These are phyloP conservation scores for Onychomys leucogaster DNA, from an alignment of 2,797 vertebrate genomes.

Conservation along the genomic window DNA sequence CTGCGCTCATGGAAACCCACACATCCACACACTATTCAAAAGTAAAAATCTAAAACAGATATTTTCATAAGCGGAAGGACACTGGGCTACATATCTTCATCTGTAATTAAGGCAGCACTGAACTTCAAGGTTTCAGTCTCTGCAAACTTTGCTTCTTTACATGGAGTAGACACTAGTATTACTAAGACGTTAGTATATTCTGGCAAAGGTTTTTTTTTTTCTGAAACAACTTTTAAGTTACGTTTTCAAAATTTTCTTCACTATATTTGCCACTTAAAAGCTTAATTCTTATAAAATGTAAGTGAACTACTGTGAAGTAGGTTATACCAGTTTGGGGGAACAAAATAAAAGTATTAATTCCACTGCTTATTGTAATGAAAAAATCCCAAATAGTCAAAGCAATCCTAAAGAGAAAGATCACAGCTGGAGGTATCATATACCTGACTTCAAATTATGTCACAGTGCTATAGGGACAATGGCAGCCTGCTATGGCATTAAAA, in stretches of 20 bases:
- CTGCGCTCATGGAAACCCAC: neutral
- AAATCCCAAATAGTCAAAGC: neutral
- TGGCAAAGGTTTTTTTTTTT: neutral
- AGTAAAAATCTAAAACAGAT: neutral
- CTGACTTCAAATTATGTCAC: neutral
- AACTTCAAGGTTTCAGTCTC: neutral
- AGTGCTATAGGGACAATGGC: too few species aligned
- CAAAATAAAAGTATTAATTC: neutral
- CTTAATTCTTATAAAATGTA: neutral
- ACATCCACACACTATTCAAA: neutral
- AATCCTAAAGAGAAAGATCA: neutral
- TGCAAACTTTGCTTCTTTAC: neutral
- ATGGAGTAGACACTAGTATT: neutral
- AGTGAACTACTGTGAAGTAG: neutral
- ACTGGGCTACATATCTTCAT: neutral
- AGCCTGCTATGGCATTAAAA: neutral
- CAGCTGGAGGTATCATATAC: neutral
- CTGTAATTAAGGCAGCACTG: neutral
- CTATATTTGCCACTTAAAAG: neutral
- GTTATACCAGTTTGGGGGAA: neutral
- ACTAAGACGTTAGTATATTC: neutral
- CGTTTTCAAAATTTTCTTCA: neutral
- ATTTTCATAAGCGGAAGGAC: neutral
- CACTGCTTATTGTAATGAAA: neutral
- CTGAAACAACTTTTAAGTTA: neutral